Evolutionary conservation across 2,888 invertebrate genomes (phyloP).

Genomic region (Thera obeliscata): DNA sequence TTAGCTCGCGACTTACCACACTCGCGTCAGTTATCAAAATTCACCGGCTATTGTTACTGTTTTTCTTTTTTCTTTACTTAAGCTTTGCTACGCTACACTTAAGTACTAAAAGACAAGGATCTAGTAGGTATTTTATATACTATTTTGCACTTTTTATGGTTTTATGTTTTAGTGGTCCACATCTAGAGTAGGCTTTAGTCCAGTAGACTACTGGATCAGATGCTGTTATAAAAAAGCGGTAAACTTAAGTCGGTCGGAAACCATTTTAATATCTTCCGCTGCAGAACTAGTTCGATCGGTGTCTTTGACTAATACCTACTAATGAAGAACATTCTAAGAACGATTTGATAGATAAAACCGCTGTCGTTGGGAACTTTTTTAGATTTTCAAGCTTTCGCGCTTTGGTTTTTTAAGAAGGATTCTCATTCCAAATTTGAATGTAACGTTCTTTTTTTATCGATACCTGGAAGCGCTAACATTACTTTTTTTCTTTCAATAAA

Average conservation of each 20-base stretch:
- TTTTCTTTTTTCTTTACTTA: too few species aligned
- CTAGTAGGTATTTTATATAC: too few species aligned
- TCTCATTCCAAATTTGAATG: too few species aligned
- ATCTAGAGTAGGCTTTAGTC: not conserved
- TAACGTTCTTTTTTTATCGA: too few species aligned
- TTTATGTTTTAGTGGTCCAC: not conserved
- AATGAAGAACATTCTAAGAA: constrained; percentile 14
- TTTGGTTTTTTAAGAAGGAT: too few species aligned
- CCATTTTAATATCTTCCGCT: constrained; percentile 21
- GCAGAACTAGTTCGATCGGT: constrained; percentile 16
- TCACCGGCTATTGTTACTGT: too few species aligned
- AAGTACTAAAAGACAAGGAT: too few species aligned
- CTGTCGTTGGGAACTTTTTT: not conserved
- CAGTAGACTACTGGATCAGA: not conserved
- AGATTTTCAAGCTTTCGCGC: not conserved
- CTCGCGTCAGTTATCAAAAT: too few species aligned
- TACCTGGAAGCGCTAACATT: too few species aligned
- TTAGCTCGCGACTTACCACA: too few species aligned
- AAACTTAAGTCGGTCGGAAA: constrained; percentile 16
- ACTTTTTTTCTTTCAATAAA: too few species aligned
- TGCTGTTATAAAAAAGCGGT: constrained; percentile 12
- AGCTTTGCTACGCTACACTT: too few species aligned
- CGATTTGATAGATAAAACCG: not conserved
- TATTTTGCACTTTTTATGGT: not conserved
- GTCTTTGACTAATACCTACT: constrained; percentile 15